Evolutionary conservation across 1,140 invertebrate species (phyloP), one percentile per base, ranked within the genome.

Genomic region (Camponotus pennsylvanicus): DNA sequence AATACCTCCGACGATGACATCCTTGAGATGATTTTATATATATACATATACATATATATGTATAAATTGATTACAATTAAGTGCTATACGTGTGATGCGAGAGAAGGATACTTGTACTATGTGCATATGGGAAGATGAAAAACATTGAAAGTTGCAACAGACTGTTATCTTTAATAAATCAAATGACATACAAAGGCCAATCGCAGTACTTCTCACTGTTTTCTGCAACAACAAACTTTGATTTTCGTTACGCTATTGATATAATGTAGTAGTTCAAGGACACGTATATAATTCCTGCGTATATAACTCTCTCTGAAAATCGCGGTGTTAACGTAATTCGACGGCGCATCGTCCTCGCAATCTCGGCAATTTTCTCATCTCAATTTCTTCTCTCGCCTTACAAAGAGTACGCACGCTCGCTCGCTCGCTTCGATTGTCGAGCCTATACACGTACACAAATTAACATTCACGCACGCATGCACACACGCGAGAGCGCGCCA

Each of bases 381-480:
- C 55, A 37, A 34, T 73, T 52, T 71, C 45, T 37, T 42, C 3
- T 63, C 57, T 86, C 59, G 15, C 64, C 13, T 79, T 84, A 70
- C 63, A 80, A 84, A 76, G 69, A 88, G 52, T 83, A 15, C 49
- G 27, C 27, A 27, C 27, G 77, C 63, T 88, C 86, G 88, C 85
- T 64, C 77, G 70, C 34, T 59, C 55, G 71, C 59, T 75, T 87
- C 86, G 73, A 85, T 90, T 82, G 86, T 90, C 70, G 85, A 84
- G 83, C 86, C 64, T 86, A 89, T 73, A 91, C 88, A 86, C 86
- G 80, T 88, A 91, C 67, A 85, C 84, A 64, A 79, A 91, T 80
- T 75, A 78, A 79, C 86, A 91, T 86, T 82, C 90, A 91, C 86
- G 79, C 89, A 88, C 79, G 84, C 90, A 89, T 80, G 61, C 89